Evolutionary conservation across 2,888 invertebrate genomes (phyloP).

Genomic region (Halocaridina rubra): DNA sequence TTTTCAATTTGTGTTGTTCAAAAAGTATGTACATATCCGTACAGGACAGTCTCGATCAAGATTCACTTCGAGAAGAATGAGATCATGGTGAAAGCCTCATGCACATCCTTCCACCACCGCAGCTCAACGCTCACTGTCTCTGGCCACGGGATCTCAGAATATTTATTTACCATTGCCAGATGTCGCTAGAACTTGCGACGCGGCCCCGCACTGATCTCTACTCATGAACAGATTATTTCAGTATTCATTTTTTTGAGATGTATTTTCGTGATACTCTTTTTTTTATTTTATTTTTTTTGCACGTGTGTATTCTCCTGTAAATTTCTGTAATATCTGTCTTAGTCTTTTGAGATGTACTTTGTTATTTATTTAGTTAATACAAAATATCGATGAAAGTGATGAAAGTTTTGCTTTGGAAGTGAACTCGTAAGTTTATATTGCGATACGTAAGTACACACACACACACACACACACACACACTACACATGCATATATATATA

Average conservation of each 20-base stretch:
- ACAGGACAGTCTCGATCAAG: too few relatives aligned
- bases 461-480: not conserved
- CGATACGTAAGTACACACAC: not conserved
- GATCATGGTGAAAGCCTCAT: not conserved
- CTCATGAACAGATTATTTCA: not conserved
- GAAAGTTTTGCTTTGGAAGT: too few relatives aligned
- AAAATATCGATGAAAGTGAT: too few relatives aligned
- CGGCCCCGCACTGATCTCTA: constrained; percentile 24
- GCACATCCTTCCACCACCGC: not conserved
- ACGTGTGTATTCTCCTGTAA: not conserved
- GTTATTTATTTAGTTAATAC: too few relatives aligned
- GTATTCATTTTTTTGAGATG: not conserved
- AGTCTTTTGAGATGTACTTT: not conserved
- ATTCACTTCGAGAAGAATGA: too few relatives aligned
- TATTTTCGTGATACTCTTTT: too few relatives aligned
- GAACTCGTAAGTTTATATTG: too few relatives aligned
- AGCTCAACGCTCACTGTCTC: constrained; percentile 35
- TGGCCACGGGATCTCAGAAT: constrained; percentile 26
- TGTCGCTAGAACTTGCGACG: constrained; percentile 41
- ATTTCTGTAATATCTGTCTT: not conserved
- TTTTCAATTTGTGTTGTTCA: too few relatives aligned
- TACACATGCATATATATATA: not conserved
- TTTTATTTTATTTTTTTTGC: not conserved
- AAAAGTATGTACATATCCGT: too few relatives aligned
- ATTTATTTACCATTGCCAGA: constrained; percentile 55